These are phyloP conservation scores for Mythimna pallens DNA, from an alignment of 2,888 invertebrate species.

Conservation along the genomic window DNA sequence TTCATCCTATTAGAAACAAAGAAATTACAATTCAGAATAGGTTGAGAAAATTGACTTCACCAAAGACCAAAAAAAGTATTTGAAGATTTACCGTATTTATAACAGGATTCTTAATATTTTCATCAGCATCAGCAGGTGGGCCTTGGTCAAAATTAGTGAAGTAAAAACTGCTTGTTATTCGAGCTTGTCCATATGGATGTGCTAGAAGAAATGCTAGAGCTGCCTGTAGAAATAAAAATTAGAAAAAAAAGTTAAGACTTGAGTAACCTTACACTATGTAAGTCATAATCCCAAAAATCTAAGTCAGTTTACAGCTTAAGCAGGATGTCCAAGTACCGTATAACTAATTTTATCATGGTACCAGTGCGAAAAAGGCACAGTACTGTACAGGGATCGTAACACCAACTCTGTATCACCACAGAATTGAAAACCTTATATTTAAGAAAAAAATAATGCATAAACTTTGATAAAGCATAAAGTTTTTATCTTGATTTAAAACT, in stretches of 20 bases:
- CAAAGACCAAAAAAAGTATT: neutral
- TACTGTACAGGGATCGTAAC: neutral
- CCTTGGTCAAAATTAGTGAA: constrained; percentile 91
- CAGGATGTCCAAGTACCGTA: neutral
- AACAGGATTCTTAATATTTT: constrained; percentile 91
- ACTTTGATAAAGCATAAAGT: neutral
- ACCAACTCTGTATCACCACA: neutral
- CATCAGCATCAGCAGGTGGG: constrained; percentile 91
- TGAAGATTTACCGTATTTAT: constrained; percentile 85
- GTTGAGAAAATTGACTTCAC: neutral
- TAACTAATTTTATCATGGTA: neutral
- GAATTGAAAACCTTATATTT: neutral
- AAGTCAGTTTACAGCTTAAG: neutral
- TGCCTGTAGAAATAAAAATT: constrained; percentile 71
- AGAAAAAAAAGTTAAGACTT: no score
- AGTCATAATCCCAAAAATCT: neutral
- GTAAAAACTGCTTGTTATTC: constrained; percentile 95
- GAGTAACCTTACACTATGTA: no score
- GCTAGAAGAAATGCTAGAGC: constrained; percentile 96
- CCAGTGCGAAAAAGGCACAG: neutral
- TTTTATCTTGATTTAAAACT: neutral
- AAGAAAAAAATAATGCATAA: no score
- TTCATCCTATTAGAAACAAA: constrained; percentile 81
- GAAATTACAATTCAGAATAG: neutral
- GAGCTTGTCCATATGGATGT: constrained; percentile 94